Base-by-base conservation (phyloP, 2,113 vertebrate genomes). In the Psilopogon haemacephalus region DNA sequence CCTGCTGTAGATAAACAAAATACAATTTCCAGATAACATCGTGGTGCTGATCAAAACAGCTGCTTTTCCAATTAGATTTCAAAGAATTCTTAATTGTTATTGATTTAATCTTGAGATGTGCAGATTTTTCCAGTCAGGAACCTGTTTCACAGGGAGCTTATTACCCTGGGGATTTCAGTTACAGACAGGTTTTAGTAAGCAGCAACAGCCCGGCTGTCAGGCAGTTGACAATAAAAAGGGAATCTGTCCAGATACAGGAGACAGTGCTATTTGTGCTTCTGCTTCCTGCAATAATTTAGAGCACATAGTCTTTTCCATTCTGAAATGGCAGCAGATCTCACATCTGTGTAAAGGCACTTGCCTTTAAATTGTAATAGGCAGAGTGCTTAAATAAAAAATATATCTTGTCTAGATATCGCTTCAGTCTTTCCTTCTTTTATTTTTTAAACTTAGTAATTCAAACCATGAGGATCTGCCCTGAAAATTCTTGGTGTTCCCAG, bases 71-170 rank as follows among this genome's bases (percentile, higher is more conserved):
- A 96, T 97, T 96, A 96, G 87, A 93, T 96, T 96, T 95, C 94
- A 96, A 95, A 96, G 93, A 95, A 96, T 96, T 91, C 94, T 96
- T 96, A 97, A 97, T 96, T 96, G 93, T 90, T 95, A 97, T 96
- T 96, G 96, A 97, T 97, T 95, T 96, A 94, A 97, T 97, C 95
- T 94, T 79, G 71, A 86, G 90, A 88, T 77, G 91, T 83, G 92
- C 82, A 95, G 95, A 93, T 92, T 96, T 88, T 96, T 91, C 74
- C 90, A 90, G 90, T 79, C 81, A 90, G 64, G 35, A 92, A 79
- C 84, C 88, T 94, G 90, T 91, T 96, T 95, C 91, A 82, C 32
- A 65, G 55, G 65, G 74, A 89, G 52, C 46, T 90, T 93, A 82
- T 97, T 97, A 90, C 93, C 71, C 62, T 2, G 1, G 88, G 92